Base-by-base conservation (phyloP, 2,888 invertebrate species). In the Amblyjoppa fuscipennis region DNA sequence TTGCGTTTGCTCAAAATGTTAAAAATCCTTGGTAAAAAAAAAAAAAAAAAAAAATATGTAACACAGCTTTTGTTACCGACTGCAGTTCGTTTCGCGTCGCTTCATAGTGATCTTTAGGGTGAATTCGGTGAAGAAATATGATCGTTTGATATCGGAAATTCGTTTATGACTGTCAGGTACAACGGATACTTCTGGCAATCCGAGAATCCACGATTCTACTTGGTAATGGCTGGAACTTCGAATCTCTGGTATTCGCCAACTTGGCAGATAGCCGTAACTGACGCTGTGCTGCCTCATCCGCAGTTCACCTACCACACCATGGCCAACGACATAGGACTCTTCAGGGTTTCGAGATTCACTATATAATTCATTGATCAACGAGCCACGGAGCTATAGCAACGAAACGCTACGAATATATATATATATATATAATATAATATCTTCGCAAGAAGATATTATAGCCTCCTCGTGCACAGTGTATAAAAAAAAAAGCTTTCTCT, bases 241-340 rank as follows among this genome's bases (percentile, higher is more conserved):
- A 89, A 90, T 84, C 88, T 91, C 64, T 89, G 91, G 82, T 90
- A 88, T 85, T 87, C 89, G 66, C 90, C 91, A 20, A 86, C 77
- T 59, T 91, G 90, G 87, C 93, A 93, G 85, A 89, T 91, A 70
- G 88, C 87, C 83, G 83, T 90, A 59, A 70, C 91, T 66, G 90
- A 92, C 75, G 87, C 77, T 81, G 81, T 90, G 41, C 64, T 92
- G 5, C 92, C 93, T 74, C 93, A 93, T 88, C 87, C 84, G 28
- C 79, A 78, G 49, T 93, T 90, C 86, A 88, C 79, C 61, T 89
- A 87, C 79, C 56, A 61, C 34, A 88, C 85, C 68, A 90, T 92
- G 92, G 87, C 83, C 83, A 81, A 92, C 85, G 93, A 93, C 85
- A 92, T 92, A 87, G 92, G 91, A 86, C 87, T 92, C 61, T 90